Base-by-base conservation (phyloP, 2,113 vertebrate species). In the Romanogobio albipinnatus region DNA sequence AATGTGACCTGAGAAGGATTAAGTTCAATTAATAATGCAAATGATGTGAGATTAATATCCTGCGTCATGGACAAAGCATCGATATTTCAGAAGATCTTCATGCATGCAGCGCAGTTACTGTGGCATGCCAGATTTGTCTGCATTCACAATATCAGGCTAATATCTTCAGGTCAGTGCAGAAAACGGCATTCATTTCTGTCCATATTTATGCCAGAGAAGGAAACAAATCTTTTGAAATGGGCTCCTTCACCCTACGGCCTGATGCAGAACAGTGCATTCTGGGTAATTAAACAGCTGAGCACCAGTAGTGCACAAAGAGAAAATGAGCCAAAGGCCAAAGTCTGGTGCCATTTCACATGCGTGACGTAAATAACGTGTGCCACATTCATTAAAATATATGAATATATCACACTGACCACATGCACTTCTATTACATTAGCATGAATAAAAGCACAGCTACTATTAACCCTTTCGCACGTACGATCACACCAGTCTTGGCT, bases 1-100 rank as follows among this genome's bases (percentile, higher is more conserved):
- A 78, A 74, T 85, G 78, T 68, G 84, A 85, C 64, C 76, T 78
- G 36, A 39, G 4, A 36, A 22, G 66, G 71, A 88, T 85, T 39
- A 75, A 79, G 64, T 75, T 5, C 47, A 13, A 75, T 80, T 80
- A 80, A 84, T 73, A 79, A 80, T 68, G 81, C 17, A 80, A 83
- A 83, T 14, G 71, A 5, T 53, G 49, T 62, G 17, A 71, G 79
- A 85, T 85, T 82, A 62, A 70, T 82, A 82, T 85, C 70, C 59
- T 24, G 15, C 22, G 9, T 39, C 29, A 19, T 6, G 62, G 53
- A 85, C 85, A 78, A 82, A 10, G 14, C 62, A 36, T 70, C 2
- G n/a, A 58, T 39, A 81, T 83, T 83, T 51, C n/a, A 47, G 43
- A 26, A 39, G 49, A n/a, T 13, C 66, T 19, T n/a, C 17, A n/a